Evolutionary conservation across 23 tunicate genomes (phyloP), one percentile per base, ranked within the genome.

Genomic region (Corella eumyota): DNA sequence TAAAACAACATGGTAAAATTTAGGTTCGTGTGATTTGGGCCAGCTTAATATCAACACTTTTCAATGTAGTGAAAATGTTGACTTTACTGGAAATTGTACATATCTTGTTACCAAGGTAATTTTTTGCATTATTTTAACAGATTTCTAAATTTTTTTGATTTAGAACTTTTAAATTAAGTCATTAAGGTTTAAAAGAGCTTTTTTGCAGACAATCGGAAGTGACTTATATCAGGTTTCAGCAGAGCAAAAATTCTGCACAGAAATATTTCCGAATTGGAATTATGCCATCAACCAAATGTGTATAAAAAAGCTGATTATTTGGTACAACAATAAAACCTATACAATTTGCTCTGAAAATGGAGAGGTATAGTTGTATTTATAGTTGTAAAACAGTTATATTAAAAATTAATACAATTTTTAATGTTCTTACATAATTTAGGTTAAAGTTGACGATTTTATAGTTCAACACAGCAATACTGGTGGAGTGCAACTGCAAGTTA

Each of bases 31-130:
- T n/a, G n/a, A n/a, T n/a, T 25, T 54, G 2, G 60, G 60, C 2
- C 29, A 32, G 29, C 29, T 33, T 6, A 54, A 32, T 2, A 26
- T 33, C 30, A 23, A 32, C 15, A 34, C 34, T 26, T 54, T 54
- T 54, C 29, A 32, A 3, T 54, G 60, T 54, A 26, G 33, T 7
- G 33, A 54, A 15, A 24, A 40, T 20, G 25, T 63, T 20, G 54
- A 63, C 26, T 40, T 63, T 27, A 63, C 53, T 26, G 68, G 68
- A 24, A 63, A 63, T 45, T 63, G 68, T 25, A 63, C 55, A 25
- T 63, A 63, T 23, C 26, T 63, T 19, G 28, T 45, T 23, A 26
- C 38, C 1, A 63, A 63, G 68, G 68, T 45, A 5, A 7, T 3
- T 20, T 61, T 25, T 15, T 3, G n/a, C 11, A 26, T 20, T 6